Evolutionary conservation across 2,888 invertebrate species (phyloP), one percentile per base, ranked within the genome.

Genomic region (Cyclophora albipunctata): DNA sequence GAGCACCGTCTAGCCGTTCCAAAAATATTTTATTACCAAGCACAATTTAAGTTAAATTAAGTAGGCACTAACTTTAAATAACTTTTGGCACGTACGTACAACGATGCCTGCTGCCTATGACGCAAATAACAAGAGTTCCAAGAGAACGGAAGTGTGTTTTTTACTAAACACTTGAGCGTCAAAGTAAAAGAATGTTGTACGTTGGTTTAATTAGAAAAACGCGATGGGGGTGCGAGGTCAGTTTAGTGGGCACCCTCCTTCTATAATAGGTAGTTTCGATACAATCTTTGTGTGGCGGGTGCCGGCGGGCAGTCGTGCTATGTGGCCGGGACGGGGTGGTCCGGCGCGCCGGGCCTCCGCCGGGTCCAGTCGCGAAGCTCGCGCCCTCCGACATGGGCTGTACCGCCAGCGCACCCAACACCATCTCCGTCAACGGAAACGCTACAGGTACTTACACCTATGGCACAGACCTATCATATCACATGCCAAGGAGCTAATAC

Each of bases 171-270:
- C 74, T 78, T 79, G 78, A 77, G 74, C 79, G 79, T 80, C 77
- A 81, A 77, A 69, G 78, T 73, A 66, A 71, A 78, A 77, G 76
- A 80, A 81, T 78, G 71, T 80, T 63, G 55, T 69, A 71, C 74
- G 79, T 78, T 73, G 74, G 75, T 78, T 82, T 87, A 84, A 84
- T 86, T 85, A 79, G 78, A 82, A 86, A 86, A 87, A 85, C 84
- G 85, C 84, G 84, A 85, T 79, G 84, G 86, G 87, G 87, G 84
- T 81, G 85, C 86, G 86, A 87, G 87, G 87, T 87, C 87, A 84
- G 78, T 75, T 76, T 77, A 80, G 83, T 78, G 76, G 78, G 78
- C 77, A 78, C 75, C 84, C 84, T 80, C 84, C 84, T 84, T 73
- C 83, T 74, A 74, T 84, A 82, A 80, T 80, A 79, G 76, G 76